These are phyloP conservation scores for Fregata magnificens DNA, from an alignment of 2,113 vertebrate genomes.

Conservation along the genomic window DNA sequence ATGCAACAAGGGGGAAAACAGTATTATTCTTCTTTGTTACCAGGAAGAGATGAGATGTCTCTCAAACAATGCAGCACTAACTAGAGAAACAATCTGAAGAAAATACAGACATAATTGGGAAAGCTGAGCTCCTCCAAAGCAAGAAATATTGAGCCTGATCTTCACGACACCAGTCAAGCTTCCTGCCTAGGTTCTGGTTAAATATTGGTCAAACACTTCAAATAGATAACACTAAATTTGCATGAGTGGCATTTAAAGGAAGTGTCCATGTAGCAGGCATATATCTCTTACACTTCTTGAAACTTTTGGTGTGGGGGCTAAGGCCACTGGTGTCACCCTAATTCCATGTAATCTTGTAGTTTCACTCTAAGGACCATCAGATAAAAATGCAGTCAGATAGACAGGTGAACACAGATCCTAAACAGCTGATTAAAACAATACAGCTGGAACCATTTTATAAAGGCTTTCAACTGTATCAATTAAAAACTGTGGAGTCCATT, in stretches of 20 bases:
- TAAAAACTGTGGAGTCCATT: background rate
- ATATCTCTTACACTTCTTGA: background rate
- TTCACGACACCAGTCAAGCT: background rate
- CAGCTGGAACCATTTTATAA: background rate
- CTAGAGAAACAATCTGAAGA: background rate
- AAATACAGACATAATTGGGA: background rate
- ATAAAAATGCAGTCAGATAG: background rate
- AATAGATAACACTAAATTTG: background rate
- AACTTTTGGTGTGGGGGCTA: background rate
- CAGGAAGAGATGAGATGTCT: background rate
- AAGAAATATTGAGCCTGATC: background rate
- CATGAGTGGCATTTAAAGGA: background rate
- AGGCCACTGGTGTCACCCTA: background rate
- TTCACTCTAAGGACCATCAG: background rate
- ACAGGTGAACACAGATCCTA: background rate
- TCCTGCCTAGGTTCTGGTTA: background rate
- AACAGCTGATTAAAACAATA: background rate
- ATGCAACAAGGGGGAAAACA: background rate
- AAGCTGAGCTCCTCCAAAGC: background rate
- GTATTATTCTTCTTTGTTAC: background rate
- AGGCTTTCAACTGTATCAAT: background rate
- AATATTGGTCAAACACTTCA: background rate
- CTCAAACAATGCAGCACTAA: background rate
- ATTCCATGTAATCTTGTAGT: background rate
- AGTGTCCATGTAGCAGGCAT: background rate